A percentile compares a stretch with the other conserved stretches of the same genome.
These are phyloP conservation scores for Drosophila prosaltans DNA, from an alignment of 1,140 invertebrate species.

Conservation along the genomic window DNA sequence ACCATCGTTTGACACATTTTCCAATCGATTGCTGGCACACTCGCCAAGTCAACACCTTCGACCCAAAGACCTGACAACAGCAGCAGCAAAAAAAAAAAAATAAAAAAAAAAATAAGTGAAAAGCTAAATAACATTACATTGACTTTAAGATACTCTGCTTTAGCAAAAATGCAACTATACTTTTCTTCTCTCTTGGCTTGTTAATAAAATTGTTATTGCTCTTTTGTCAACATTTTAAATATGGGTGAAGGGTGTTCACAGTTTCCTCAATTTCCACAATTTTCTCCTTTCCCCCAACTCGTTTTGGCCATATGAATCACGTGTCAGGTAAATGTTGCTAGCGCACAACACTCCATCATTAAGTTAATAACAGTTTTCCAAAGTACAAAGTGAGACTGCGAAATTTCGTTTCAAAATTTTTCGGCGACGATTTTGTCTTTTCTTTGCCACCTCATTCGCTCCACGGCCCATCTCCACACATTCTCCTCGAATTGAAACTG, in stretches of 20 bases:
- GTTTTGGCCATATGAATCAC: constrained; percentile 57
- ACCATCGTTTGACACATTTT: constrained; percentile 5
- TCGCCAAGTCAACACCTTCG: constrained; percentile 4
- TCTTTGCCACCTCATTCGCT: background rate
- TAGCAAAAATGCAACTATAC: no score
- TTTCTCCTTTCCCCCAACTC: constrained; percentile 11
- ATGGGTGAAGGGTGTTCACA: background rate
- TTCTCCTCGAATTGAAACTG: constrained; percentile 51
- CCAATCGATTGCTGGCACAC: constrained; percentile 6
- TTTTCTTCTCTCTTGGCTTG: no score
- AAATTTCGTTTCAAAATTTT: constrained; percentile 76
- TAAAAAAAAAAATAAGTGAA: background rate
- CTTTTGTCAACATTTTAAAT: background rate
- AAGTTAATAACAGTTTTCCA: constrained; percentile 79
- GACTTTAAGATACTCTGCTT: background rate
- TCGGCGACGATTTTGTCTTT: constrained; percentile 34
- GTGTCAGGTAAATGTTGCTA: constrained; percentile 70
- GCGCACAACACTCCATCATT: constrained; percentile 73
- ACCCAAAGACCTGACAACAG: background rate
- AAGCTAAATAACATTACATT: background rate
- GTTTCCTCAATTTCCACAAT: background rate
- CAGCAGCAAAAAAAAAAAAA: background rate
- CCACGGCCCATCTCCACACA: constrained; percentile 8
- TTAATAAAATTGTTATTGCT: no score
- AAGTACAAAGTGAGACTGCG: constrained; percentile 75